Base-by-base conservation (phyloP, 2,888 invertebrate species). In the Eretmocerus hayati region DNA sequence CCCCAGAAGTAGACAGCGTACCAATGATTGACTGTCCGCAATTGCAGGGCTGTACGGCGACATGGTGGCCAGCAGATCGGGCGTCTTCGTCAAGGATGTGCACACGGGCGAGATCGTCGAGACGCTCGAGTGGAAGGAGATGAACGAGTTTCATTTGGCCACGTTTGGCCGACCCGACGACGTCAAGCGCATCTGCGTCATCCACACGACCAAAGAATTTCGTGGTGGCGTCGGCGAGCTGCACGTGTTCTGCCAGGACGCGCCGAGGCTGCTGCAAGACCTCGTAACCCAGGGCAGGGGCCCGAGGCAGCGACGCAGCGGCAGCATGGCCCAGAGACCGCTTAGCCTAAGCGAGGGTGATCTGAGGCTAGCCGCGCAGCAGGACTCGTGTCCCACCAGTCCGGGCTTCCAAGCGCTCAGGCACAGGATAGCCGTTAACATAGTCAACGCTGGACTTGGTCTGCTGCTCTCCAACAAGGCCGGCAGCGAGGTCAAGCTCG, bases 81-180 rank as follows among this genome's bases (percentile, higher is more conserved):
- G 83, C 42, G 72, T 84, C 23, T 69, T 76, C 32, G 65, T 84
- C 33, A 77, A 77, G 22, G 79, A 79, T 58, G 71, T 73, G 5
- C 75, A 66, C 59, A 75, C 65, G 42, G 77, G 72, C 40, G 72
- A 77, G 30, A 72, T 73, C 40, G 73, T 74, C 45, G 71, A 76
- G 23, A 71, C 72, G 45, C 71, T 84, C 58, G 75, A 77, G 22
- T 84, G 83, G 84, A 75, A 74, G 55, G 77, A 81, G 48, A 74
- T 83, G 55, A 74, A 71, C 43, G 78, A 79, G 52, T 79, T 79
- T 38, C 74, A 76, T 46, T 67, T 81, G 56, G 74, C 74, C 52
- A 75, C 73, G 16, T 71, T 75, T 3, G 74, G 73, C 9, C 69
- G 71, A 26, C 63, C 69, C 6, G 73, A 73, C 33, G 81, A 81